Evolutionary conservation across 2,888 invertebrate genomes (phyloP).

Genomic region (Amblyteles armatorius): DNA sequence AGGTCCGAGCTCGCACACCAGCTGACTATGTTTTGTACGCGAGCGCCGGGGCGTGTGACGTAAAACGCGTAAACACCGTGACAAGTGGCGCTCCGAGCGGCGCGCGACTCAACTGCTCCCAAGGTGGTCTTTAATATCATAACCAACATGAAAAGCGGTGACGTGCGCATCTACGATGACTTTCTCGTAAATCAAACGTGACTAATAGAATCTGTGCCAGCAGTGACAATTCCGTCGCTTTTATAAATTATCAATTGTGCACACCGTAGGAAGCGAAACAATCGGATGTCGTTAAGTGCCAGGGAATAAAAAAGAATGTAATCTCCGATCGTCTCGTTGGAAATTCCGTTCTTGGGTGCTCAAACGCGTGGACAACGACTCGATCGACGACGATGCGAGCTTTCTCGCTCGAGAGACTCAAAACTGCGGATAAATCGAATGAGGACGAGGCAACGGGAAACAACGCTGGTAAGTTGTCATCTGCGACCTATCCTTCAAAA

Average conservation of each 20-base stretch:
- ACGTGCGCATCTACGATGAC: conserved; percentile 40
- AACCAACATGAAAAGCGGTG: conserved; percentile 22
- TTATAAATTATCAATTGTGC: neutral
- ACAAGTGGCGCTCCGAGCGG: conserved; percentile 9
- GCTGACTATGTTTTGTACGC: conserved; percentile 41
- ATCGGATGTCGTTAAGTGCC: neutral
- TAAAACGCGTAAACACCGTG: conserved; percentile 42
- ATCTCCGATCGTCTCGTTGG: conserved; percentile 1
- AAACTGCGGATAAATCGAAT: conserved; percentile 30
- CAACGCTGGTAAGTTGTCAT: conserved; percentile 39
- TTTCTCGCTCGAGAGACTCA: conserved; percentile 21
- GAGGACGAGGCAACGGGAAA: conserved; percentile 21
- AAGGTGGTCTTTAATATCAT: conserved; percentile 13
- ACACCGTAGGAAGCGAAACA: neutral
- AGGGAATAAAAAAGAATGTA: neutral
- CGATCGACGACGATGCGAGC: conserved; percentile 40
- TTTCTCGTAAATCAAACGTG: conserved; percentile 3
- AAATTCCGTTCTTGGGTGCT: conserved; percentile 5
- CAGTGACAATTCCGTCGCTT: neutral
- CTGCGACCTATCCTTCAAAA: neutral
- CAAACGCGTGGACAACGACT: neutral
- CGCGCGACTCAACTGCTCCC: neutral
- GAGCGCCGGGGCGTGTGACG: conserved; percentile 8
- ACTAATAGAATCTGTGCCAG: neutral
- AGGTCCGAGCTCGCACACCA: conserved; percentile 33